These are phyloP conservation scores for Orchesella cincta DNA, from an alignment of 1,140 invertebrate species.

Conservation along the genomic window DNA sequence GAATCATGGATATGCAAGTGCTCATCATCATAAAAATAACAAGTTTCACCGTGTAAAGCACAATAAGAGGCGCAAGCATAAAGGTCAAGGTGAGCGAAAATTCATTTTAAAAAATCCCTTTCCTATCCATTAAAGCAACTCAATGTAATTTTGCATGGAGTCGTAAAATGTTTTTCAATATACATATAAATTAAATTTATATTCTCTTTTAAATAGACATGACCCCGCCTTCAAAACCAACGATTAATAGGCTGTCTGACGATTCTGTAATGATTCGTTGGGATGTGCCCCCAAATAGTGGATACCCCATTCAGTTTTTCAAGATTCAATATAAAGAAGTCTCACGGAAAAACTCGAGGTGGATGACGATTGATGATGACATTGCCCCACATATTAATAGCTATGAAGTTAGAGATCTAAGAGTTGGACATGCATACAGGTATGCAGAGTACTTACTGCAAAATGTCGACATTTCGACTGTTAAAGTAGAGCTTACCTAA, in stretches of 20 bases:
- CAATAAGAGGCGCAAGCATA: conserved; percentile 45
- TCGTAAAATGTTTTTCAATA: too few species aligned
- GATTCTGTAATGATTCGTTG: conserved; percentile 90
- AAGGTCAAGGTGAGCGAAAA: conserved; percentile 46
- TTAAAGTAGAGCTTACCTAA: not conserved
- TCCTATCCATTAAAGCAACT: too few species aligned
- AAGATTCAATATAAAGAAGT: conserved; percentile 84
- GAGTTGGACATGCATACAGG: conserved; percentile 68
- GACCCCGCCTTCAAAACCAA: conserved; percentile 81
- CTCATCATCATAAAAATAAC: conserved; percentile 48
- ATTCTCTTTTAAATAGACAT: conserved; percentile 59
- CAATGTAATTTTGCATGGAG: too few species aligned
- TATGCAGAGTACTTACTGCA: conserved; percentile 50
- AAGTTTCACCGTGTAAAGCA: conserved; percentile 48
- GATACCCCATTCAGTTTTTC: conserved; percentile 82
- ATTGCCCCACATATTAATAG: conserved; percentile 72
- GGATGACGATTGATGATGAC: conserved; percentile 80
- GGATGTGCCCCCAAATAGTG: conserved; percentile 74
- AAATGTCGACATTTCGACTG: conserved; percentile 14
- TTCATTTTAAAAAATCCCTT: not conserved
- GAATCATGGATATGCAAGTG: conserved; percentile 35
- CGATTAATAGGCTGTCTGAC: conserved; percentile 74
- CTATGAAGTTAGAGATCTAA: conserved; percentile 76
- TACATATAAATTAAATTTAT: not conserved
- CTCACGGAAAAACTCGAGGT: conserved; percentile 62